A percentile compares a stretch with the other conserved stretches of the same genome.
These are phyloP conservation scores for Pediacus dermestoides DNA, from an alignment of 2,888 invertebrate species.

Conservation along the genomic window DNA sequence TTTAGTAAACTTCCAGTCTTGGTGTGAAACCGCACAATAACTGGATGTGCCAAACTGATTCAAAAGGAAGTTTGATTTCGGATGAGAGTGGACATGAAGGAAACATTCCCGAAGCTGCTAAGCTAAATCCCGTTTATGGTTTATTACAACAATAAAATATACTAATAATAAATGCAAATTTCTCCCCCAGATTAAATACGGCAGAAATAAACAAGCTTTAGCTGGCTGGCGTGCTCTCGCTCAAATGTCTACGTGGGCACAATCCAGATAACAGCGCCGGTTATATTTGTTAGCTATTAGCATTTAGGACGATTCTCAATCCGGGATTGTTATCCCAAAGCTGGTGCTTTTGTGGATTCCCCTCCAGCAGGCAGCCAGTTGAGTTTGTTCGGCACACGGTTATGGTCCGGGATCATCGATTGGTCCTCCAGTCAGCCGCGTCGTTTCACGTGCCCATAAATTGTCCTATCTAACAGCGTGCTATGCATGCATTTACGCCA, in stretches of 20 bases:
- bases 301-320: conserved; percentile 7
- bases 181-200: no score
- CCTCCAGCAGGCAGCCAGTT: no score
- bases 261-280: conserved; percentile 7
- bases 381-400: conserved; percentile 1
- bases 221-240: no score
- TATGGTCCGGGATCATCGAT: conserved; percentile 33
- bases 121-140: no score
- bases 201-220: conserved; percentile 4
- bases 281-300: conserved; percentile 10
- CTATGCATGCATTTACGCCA: conserved; percentile 38
- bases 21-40: not conserved
- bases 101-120: no score
- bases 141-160: no score
- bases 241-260: conserved; percentile 8
- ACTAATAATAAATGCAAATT: no score
- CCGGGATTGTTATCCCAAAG: conserved; percentile 3
- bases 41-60: not conserved
- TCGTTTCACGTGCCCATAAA: conserved; percentile 38
- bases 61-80: no score
- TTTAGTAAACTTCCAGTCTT: no score
- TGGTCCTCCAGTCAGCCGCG: conserved; percentile 30
- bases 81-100: no score
- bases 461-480: conserved; percentile 36
- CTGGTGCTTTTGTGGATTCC: not conserved